These are phyloP conservation scores for Macrosoma leucophasiata DNA, from an alignment of 2,888 invertebrate genomes.

Conservation along the genomic window DNA sequence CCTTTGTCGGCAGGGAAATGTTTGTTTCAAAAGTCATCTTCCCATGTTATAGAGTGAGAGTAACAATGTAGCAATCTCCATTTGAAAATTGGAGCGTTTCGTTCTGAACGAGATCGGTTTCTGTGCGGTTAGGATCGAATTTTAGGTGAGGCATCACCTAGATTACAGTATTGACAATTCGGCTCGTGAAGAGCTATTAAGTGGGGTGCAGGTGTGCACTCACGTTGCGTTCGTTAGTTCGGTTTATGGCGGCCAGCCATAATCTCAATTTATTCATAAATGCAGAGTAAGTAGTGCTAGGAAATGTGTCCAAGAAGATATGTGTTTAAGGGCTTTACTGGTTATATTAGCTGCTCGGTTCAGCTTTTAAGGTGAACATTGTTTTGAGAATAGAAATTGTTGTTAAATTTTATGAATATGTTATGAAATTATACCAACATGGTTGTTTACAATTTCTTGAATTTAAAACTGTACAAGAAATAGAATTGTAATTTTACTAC, in stretches of 20 bases:
- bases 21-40: conserved; percentile 58
- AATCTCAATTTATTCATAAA: conserved; percentile 20
- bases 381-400: no score
- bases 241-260: conserved; percentile 22
- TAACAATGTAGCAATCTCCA: conserved; percentile 29
- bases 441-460: no score
- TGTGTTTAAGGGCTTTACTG: no score
- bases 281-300: no score
- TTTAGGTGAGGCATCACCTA: conserved; percentile 18
- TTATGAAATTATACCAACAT: no score
- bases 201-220: conserved; percentile 26
- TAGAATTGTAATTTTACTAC: no score
- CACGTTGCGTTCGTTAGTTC: conserved; percentile 11
- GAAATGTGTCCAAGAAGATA: no score
- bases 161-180: conserved; percentile 26
- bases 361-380: no score
- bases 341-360: no score
- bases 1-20: conserved; percentile 50
- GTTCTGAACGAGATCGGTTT: conserved; percentile 12
- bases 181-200: conserved; percentile 29
- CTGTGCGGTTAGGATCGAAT: conserved; percentile 1
- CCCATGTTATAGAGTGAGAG: conserved; percentile 42
- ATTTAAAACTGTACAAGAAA: no score
- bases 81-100: conserved; percentile 20
- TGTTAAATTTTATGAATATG: no score